Evolutionary conservation across 2,797 vertebrate species (phyloP).

Genomic region (Paramormyrops hopkinsi): DNA sequence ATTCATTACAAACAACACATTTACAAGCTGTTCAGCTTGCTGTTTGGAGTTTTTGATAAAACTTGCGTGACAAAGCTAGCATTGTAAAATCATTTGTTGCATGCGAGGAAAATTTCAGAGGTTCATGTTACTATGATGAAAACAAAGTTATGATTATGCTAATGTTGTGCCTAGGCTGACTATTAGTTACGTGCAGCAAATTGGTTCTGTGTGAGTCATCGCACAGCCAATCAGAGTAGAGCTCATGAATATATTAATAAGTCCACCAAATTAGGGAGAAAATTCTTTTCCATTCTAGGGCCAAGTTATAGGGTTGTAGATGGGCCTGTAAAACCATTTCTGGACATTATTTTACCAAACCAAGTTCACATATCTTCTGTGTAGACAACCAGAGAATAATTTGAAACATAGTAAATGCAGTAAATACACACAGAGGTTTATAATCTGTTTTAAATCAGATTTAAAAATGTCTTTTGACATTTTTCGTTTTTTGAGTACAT

Average conservation of each 20-base stretch:
- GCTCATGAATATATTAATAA: not conserved
- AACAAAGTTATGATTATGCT: not conserved
- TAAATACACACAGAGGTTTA: too few species aligned
- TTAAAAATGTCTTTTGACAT: too few species aligned
- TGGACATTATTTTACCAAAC: not conserved
- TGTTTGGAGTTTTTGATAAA: not conserved
- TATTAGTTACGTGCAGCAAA: not conserved
- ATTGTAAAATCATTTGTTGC: conserved; percentile 3
- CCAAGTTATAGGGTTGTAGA: not conserved
- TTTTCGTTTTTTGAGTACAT: too few species aligned
- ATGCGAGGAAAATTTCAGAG: not conserved
- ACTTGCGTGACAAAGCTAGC: not conserved
- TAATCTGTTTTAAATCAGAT: too few species aligned
- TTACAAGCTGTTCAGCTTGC: not conserved
- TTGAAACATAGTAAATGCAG: not conserved
- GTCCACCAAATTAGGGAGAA: not conserved
- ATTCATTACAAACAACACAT: not conserved
- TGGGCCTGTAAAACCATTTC: not conserved
- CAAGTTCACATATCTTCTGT: not conserved
- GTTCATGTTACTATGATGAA: not conserved
- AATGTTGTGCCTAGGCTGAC: not conserved
- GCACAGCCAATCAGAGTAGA: not conserved
- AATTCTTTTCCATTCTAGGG: not conserved
- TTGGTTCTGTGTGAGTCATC: not conserved
- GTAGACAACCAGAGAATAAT: not conserved